These are phyloP conservation scores for Gallinago paraguaiae DNA, from an alignment of 2,113 vertebrate genomes.

Conservation along the genomic window DNA sequence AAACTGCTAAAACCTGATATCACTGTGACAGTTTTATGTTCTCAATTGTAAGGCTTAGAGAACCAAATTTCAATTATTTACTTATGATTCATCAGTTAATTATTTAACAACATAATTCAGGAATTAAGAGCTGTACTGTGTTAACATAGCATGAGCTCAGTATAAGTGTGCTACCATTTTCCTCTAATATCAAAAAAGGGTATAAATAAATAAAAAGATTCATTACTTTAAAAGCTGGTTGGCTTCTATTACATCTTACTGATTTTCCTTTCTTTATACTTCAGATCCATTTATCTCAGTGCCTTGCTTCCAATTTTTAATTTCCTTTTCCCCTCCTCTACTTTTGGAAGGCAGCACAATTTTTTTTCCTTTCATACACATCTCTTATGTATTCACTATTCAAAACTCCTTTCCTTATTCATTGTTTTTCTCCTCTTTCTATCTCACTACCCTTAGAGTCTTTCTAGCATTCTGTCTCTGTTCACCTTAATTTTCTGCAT, in stretches of 20 bases:
- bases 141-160: not conserved
- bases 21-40: not conserved
- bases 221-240: not conserved
- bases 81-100: conserved; percentile 8
- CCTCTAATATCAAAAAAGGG: not conserved
- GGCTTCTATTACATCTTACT: not conserved
- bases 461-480: not conserved
- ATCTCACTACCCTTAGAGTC: not conserved
- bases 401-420: not conserved
- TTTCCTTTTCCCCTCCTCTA: not conserved
- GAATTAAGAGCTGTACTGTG: not conserved
- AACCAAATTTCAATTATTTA: conserved; percentile 31
- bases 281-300: not conserved
- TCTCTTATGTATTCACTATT: not conserved
- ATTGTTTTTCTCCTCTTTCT: not conserved
- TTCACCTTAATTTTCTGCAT: not conserved
- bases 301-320: conserved; percentile 33
- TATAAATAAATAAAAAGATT: conserved; percentile 23
- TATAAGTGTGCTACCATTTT: not conserved
- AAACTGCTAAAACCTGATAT: not conserved
- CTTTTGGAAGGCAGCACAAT: not conserved
- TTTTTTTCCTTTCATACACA: not conserved
- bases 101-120: not conserved
- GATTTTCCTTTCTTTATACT: not conserved
- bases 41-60: not conserved